These are phyloP conservation scores for Enteromius afrohamiltoni DNA, from an alignment of 2,797 vertebrate genomes.

Conservation along the genomic window DNA sequence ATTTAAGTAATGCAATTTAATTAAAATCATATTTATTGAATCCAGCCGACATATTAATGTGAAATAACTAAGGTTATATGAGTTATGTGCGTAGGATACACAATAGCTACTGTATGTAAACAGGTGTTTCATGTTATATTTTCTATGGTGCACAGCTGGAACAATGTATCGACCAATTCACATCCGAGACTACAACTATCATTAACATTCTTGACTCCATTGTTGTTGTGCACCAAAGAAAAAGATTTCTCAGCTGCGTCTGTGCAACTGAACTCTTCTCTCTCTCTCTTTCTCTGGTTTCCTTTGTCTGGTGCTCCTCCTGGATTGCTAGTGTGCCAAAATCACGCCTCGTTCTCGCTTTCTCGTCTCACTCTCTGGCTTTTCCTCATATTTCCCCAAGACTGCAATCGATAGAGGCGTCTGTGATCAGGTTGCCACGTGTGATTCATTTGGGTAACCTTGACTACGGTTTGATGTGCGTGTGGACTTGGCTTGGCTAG, in stretches of 20 bases:
- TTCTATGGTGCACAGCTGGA: background rate
- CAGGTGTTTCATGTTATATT: background rate
- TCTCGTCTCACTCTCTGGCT: constrained; percentile 60
- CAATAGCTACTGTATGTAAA: constrained; percentile 1
- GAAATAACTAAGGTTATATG: background rate
- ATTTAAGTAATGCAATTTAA: background rate
- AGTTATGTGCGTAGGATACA: background rate
- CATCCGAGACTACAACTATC: background rate
- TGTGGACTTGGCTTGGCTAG: constrained; percentile 71
- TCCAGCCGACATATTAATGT: background rate
- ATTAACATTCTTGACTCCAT: constrained; percentile 27
- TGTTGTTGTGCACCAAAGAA: constrained; percentile 39
- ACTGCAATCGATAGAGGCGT: constrained; percentile 77
- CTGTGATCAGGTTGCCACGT: constrained; percentile 78
- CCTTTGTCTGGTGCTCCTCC: constrained; percentile 61
- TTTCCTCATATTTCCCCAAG: constrained; percentile 67
- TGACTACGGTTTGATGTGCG: constrained; percentile 81
- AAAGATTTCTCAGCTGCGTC: constrained; percentile 47
- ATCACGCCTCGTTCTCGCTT: constrained; percentile 49
- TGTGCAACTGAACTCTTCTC: constrained; percentile 50
- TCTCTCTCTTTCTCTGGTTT: constrained; percentile 44
- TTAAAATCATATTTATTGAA: constrained; percentile 3
- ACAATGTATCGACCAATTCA: background rate
- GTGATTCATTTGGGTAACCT: constrained; percentile 82
- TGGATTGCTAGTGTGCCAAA: constrained; percentile 54